A percentile compares a stretch with the other conserved stretches of the same genome.
Conservation (phyloP, 2,888 invertebrate genomes). For the Drosophila leonis region DNA sequence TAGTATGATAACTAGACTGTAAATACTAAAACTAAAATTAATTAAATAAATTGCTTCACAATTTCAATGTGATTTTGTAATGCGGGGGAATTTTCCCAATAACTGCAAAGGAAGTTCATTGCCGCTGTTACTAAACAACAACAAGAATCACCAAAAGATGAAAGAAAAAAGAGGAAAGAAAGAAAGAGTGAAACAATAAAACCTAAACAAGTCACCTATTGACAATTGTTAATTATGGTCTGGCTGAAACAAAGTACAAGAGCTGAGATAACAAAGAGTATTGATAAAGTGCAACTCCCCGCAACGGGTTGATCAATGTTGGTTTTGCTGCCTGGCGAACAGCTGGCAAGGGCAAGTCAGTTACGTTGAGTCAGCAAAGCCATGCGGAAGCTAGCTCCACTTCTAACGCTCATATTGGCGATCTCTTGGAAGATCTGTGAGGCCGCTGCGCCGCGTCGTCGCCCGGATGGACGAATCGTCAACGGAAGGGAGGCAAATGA, state of each 20-base stretch:
- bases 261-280: constrained; percentile 59
- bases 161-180: not conserved
- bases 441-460: constrained; percentile 27
- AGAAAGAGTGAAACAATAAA: constrained; percentile 15
- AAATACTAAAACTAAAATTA: not conserved
- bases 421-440: constrained; percentile 13
- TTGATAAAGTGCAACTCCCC: constrained; percentile 52
- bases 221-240: constrained; percentile 64
- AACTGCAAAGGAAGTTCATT: constrained; percentile 5
- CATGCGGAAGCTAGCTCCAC: constrained; percentile 49
- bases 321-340: constrained; percentile 28
- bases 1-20: not conserved
- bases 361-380: constrained; percentile 44
- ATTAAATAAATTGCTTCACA: not conserved
- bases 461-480: constrained; percentile 78
- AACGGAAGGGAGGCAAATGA: constrained; percentile 80
- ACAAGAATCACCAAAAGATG: not conserved
- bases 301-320: constrained; percentile 10
- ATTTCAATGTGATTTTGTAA: not conserved
- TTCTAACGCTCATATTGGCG: constrained; percentile 17
- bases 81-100: not conserved
- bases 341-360: constrained; percentile 48
- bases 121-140: constrained; percentile 30
- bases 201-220: constrained; percentile 35
- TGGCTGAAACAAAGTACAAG: constrained; percentile 45